Base-by-base conservation (phyloP, 1,140 invertebrate genomes). In the Drosophila fuyamai region DNA sequence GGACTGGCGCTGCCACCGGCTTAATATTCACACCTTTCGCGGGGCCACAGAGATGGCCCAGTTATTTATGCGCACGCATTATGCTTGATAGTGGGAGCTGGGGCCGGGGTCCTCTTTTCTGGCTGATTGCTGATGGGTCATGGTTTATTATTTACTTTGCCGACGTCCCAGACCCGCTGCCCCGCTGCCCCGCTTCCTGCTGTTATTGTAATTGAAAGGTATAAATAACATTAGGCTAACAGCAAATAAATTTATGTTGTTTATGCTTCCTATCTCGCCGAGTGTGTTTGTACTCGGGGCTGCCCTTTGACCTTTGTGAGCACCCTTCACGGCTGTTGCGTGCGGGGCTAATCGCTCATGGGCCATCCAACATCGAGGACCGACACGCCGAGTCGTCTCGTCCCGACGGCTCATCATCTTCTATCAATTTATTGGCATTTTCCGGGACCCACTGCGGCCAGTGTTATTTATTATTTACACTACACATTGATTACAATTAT, bases 211-310 rank as follows among this genome's bases (percentile, higher is more conserved):
- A 90, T 89, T 89, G 84, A 89, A 89, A 78, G 84, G 81, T 90
- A 89, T 89, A 89, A 89, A 89, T 89, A 89, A 89, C 84, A 89
- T 89, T 89, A 89, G 81, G 84, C 85, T 84, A 89, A 89, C 77
- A 81, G 84, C 85, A 89, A 89, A 89, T 89, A 89, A 89, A 89
- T 89, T 88, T 79, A 88, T 88, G 83, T 79, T 82, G 79, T 76
- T 73, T 76, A 84, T 66, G 74, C 72, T 78, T 51, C 60, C 59
- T 80, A 55, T 65, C 54, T 77, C 51, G 60, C 56, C 59, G 60
- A 65, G 51, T 74, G 68, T 55, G 68, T 62, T 72, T 73, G 76
- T 67, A 54, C 47, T 57, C 29, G 75, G 73, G 51, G 51, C 50
- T 76, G 65, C 60, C 78, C 41, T 81, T 72, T 82, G 81, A 84